phyloP scores from a whole-genome alignment of 2,113 vertebrate species.

The Rattus norvegicus region DNA sequence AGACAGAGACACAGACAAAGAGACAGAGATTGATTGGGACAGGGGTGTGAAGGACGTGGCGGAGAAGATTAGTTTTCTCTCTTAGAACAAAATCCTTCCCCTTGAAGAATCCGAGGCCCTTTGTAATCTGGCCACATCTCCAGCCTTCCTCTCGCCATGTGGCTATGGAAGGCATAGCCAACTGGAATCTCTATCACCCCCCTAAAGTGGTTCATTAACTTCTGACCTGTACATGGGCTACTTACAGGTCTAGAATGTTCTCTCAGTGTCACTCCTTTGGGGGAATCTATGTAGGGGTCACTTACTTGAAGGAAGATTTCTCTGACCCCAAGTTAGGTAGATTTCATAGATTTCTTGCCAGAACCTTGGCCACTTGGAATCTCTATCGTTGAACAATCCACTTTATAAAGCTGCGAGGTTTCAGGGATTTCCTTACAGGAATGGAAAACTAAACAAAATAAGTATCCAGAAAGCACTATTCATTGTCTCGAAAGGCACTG shows the following conservation, averaged over 20 bases:
- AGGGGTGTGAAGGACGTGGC: no score
- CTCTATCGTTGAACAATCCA: neutral
- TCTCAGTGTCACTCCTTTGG: neutral
- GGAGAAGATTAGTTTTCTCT: neutral
- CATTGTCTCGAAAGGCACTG: neutral
- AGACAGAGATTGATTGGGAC: neutral
- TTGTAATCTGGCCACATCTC: neutral
- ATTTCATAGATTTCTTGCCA: neutral
- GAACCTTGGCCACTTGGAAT: neutral
- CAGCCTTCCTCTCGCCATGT: neutral
- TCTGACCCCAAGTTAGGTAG: neutral
- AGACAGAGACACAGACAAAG: fast-evolving
- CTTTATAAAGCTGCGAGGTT: neutral
- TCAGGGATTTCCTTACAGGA: neutral
- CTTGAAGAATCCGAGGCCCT: neutral
- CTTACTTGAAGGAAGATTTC: neutral
- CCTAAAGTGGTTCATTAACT: neutral
- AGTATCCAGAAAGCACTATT: neutral
- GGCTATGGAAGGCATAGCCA: neutral
- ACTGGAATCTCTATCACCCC: neutral
- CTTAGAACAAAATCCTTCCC: neutral
- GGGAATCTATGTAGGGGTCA: neutral
- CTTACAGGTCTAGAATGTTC: neutral
- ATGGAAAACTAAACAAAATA: neutral
- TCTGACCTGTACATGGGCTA: neutral